Base-by-base conservation (phyloP, 2,113 vertebrate genomes). In the Antigone vipio region DNA sequence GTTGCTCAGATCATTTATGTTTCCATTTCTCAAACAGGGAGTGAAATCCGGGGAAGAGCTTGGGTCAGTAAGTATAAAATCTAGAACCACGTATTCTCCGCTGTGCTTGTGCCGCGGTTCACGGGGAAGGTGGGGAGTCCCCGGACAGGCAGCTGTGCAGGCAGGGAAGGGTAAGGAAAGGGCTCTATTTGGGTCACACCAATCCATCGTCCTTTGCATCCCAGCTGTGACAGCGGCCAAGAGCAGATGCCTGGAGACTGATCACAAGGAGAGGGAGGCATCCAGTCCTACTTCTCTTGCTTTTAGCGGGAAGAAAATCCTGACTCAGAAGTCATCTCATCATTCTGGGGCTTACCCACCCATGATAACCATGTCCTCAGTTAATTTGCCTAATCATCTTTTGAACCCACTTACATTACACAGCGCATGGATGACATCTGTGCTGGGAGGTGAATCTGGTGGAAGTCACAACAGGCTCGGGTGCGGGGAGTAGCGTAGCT, bases 11-110 rank as follows among this genome's bases (percentile, higher is more conserved):
- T 58, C 10, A 5, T 80, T 89, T 58, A 11, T 19, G 27, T 15
- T 92, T 13, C 64, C 45, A 7, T 66, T 81, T 66, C 2, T 4
- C 59, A 69, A 76, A 18, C 35, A 44, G 4, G 14, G 88, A 47
- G 20, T 53, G 63, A 84, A 64, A 77, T 66, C n/a, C 18, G n/a
- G 38, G 38, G 34, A n/a, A 56, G 90, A 68, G 58, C 17, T 50
- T 30, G 55, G 47, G 55, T 72, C 42, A 67, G 42, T 14, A 29
- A 74, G 26, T 9, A 22, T 7, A 12, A 52, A 55, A 58, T 11
- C 44, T 5, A 34, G 32, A 53, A 23, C 53, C 15, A 11, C 0
- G 5, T 6, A 1, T 42, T 47, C 71, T 21, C 42, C 2, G 6
- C 68, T 12, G 22, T 23, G 58, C 40, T 40, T 2, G 5, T 35